Evolutionary conservation across 2,888 invertebrate genomes (phyloP).

Genomic region (Ctenicera cuprea): DNA sequence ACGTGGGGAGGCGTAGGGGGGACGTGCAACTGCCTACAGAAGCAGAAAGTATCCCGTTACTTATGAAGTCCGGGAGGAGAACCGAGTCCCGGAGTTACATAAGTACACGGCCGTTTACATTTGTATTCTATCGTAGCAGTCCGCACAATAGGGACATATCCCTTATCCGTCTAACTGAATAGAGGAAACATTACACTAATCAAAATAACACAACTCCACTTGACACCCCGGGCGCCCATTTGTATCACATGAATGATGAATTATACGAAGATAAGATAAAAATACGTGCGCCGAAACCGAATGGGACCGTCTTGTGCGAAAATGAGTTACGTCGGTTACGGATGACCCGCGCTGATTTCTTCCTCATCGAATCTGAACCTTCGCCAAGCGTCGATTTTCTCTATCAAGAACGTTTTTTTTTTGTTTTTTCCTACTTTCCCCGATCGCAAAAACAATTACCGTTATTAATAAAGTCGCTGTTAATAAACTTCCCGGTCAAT

Average conservation of each 20-base stretch:
- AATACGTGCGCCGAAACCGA: slow-evolving; percentile 67
- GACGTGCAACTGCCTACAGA: slow-evolving; percentile 41
- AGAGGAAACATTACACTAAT: slow-evolving; percentile 68
- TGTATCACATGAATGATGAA: slow-evolving; percentile 69
- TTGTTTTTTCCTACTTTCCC: background rate
- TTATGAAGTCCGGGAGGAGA: slow-evolving; percentile 40
- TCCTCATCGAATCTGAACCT: slow-evolving; percentile 57
- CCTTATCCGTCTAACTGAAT: slow-evolving; percentile 66
- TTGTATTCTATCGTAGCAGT: slow-evolving; percentile 65
- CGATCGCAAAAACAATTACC: slow-evolving; percentile 23
- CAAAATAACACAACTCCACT: slow-evolving; percentile 67
- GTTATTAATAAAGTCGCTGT: slow-evolving; percentile 16
- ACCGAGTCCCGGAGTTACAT: slow-evolving; percentile 31
- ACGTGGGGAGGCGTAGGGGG: slow-evolving; percentile 26
- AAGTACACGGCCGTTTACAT: slow-evolving; percentile 59
- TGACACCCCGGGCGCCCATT: slow-evolving; percentile 66
- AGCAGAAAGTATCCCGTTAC: slow-evolving; percentile 47
- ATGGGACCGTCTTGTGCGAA: slow-evolving; percentile 59
- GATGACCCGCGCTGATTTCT: slow-evolving; percentile 57
- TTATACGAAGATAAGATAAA: slow-evolving; percentile 68
- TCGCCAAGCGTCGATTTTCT: slow-evolving; percentile 50
- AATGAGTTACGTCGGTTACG: slow-evolving; percentile 55
- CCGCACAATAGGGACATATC: slow-evolving; percentile 65
- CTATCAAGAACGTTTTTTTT: background rate
- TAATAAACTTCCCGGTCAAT: slow-evolving; percentile 18